These are phyloP conservation scores for Ctenopoma multispine DNA, from an alignment of 2,797 vertebrate genomes.

Conservation along the genomic window DNA sequence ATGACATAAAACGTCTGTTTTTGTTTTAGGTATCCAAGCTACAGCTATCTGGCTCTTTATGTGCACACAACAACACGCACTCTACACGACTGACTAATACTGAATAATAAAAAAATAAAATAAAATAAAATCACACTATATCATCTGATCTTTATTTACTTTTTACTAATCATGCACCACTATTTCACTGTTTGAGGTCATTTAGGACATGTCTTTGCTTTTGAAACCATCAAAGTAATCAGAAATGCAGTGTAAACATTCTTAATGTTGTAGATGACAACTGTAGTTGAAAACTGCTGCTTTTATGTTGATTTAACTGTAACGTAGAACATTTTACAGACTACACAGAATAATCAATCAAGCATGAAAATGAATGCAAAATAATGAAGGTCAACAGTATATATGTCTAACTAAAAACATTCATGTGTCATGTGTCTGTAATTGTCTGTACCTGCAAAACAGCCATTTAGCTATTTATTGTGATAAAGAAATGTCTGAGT, in stretches of 20 bases:
- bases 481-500: too few relatives aligned
- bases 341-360: background rate
- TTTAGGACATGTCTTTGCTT: too few relatives aligned
- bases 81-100: background rate
- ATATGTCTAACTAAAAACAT: background rate
- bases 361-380: background rate
- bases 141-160: background rate
- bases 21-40: slow-evolving; percentile 16
- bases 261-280: too few relatives aligned
- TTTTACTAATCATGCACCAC: background rate
- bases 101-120: background rate
- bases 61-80: background rate
- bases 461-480: background rate
- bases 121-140: background rate
- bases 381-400: background rate
- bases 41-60: background rate
- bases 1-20: background rate
- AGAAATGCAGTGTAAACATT: too few relatives aligned
- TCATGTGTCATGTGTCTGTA: background rate
- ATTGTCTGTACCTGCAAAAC: slow-evolving; percentile 28
- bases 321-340: too few relatives aligned
- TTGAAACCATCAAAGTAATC: too few relatives aligned
- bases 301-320: too few relatives aligned
- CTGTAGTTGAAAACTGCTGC: too few relatives aligned
- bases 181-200: background rate